A percentile compares a stretch with the other conserved stretches of the same genome.
Conservation (phyloP, 2,113 vertebrate species). For the Tachysurus fulvidraco region DNA sequence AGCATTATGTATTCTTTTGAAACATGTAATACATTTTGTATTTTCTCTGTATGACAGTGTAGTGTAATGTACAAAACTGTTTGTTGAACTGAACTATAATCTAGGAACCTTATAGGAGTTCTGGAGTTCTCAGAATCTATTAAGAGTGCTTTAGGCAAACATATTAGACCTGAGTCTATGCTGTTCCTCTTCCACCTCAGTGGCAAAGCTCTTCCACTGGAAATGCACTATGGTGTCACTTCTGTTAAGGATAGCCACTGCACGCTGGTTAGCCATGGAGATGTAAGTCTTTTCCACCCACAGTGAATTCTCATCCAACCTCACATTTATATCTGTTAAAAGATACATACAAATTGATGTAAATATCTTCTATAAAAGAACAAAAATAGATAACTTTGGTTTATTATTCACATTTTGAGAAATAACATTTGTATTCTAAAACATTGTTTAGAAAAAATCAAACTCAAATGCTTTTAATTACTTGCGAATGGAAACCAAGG, state of each 20-base stretch:
- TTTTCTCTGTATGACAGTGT: too few relatives aligned
- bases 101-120: not conserved
- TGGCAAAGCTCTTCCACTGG: slow-evolving; percentile 78
- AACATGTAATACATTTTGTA: too few relatives aligned
- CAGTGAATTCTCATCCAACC: slow-evolving; percentile 74
- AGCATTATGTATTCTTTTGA: too few relatives aligned
- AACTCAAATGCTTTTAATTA: not conserved
- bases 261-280: slow-evolving; percentile 66
- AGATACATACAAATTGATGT: slow-evolving; percentile 75
- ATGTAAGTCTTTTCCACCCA: slow-evolving; percentile 77
- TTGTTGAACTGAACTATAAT: too few relatives aligned
- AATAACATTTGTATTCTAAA: slow-evolving; percentile 13
- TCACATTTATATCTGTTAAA: slow-evolving; percentile 75
- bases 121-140: not conserved
- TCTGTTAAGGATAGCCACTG: slow-evolving; percentile 75
- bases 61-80: too few relatives aligned
- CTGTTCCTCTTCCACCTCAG: slow-evolving; percentile 73
- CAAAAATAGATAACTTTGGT: not conserved
- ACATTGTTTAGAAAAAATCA: not conserved
- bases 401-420: slow-evolving; percentile 1
- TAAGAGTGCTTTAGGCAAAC: not conserved
- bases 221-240: slow-evolving; percentile 77
- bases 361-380: slow-evolving; percentile 73
- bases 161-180: slow-evolving; percentile 70
- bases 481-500: slow-evolving; percentile 8